phyloP scores from a whole-genome alignment of 2,888 invertebrate genomes.

The Drosophila barbarae region DNA sequence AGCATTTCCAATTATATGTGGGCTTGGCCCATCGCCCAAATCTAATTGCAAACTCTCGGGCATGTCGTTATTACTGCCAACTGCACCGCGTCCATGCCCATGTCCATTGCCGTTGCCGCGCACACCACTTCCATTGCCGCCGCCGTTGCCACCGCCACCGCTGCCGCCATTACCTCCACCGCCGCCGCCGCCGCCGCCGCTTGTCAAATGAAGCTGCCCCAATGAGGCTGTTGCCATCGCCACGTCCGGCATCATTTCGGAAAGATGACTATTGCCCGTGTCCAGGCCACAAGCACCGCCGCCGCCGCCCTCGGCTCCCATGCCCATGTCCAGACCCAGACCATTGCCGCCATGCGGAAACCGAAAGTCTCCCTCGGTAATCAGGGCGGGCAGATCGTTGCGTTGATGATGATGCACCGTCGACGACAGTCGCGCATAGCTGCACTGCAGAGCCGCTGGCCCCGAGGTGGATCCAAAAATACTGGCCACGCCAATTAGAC shows the following conservation, averaged over 20 bases:
- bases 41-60: constrained; percentile 84
- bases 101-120: constrained; percentile 26
- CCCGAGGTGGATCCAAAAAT: constrained; percentile 55
- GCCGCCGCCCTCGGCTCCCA: constrained; percentile 55
- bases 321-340: constrained; percentile 61
- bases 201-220: constrained; percentile 83
- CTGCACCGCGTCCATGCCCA: constrained; percentile 22
- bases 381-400: constrained; percentile 84
- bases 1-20: constrained; percentile 78
- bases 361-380: constrained; percentile 83
- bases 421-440: constrained; percentile 75
- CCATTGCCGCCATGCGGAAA: constrained; percentile 72
- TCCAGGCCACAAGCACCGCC: constrained; percentile 82
- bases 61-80: constrained; percentile 71
- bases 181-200: constrained; percentile 44
- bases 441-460: constrained; percentile 66
- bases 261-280: constrained; percentile 85
- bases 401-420: constrained; percentile 80
- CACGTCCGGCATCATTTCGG: constrained; percentile 94
- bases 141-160: constrained; percentile 32
- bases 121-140: constrained; percentile 1
- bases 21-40: constrained; percentile 90
- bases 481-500: constrained; percentile 60
- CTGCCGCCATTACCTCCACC: constrained; percentile 1
- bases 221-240: constrained; percentile 92